phyloP scores from a whole-genome alignment of 35 echinoderm and acorn worm genomes.

The Apostichopus californicus region DNA sequence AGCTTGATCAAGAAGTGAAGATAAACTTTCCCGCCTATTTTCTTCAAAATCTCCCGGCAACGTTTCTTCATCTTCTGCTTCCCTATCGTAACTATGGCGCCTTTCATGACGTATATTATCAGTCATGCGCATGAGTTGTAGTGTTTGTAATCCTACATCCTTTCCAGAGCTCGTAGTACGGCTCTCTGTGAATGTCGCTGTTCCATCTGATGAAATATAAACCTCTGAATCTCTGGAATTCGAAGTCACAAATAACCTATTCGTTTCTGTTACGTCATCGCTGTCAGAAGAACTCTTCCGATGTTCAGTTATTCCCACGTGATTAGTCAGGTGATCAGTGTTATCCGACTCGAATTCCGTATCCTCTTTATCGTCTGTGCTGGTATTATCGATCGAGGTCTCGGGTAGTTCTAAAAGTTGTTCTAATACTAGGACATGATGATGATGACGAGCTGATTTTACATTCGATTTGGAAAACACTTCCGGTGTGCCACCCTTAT shows the following conservation, averaged over 20 bases:
- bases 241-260: neutral
- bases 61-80: neutral
- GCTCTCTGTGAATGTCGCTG: conserved; percentile 29
- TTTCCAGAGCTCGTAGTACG: neutral
- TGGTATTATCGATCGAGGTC: conserved; percentile 79
- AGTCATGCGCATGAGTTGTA: neutral
- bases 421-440: conserved; percentile 55
- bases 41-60: neutral
- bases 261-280: conserved; percentile 9
- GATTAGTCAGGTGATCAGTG: conserved; percentile 37
- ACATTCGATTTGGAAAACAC: conserved; percentile 14
- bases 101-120: neutral
- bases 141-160: conserved; percentile 30
- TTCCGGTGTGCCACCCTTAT: conserved; percentile 44
- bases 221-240: conserved; percentile 38
- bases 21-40: conserved; percentile 22
- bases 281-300: conserved; percentile 13
- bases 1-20: conserved; percentile 49
- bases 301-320: conserved; percentile 8
- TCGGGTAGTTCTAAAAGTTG: conserved; percentile 86
- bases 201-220: conserved; percentile 31
- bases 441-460: conserved; percentile 1
- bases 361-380: conserved; percentile 27
- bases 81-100: neutral
- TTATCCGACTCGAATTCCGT: conserved; percentile 32